Base-by-base conservation (phyloP, 2,888 invertebrate genomes). In the Vanessa cardui region DNA sequence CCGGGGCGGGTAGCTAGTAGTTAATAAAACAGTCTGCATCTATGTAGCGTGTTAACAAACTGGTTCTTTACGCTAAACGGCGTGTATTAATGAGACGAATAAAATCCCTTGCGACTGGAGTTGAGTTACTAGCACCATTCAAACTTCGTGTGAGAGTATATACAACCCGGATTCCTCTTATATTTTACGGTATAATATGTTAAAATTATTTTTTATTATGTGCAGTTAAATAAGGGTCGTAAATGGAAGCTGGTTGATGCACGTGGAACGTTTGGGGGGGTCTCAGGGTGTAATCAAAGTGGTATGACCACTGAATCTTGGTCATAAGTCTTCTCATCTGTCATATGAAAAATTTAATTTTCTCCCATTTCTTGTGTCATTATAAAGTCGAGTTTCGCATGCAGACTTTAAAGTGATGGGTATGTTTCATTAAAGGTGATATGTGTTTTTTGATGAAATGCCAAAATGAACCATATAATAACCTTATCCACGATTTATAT, bases 31-130 rank as follows among this genome's bases (percentile, higher is more conserved):
- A 26, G 54, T 33, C 7, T 54, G 52, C 52, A 16, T 31, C 8
- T 31, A 33, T 54, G 54, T 44, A 64, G 62, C 58, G 49, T 49
- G 45, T 68, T 54, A 62, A 70, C 62, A 68, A 68, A 70, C 62
- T 46, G 59, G 52, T 56, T 47, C 45, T 46, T 68, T 54, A 60
- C 67, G 59, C 45, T 49, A 58, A 54, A 45, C 58, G 68, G 68
- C 70, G 46, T 60, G 56, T 68, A 68, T 68, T 68, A 70, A 70
- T 68, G 68, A 61, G 65, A 65, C 63, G 66, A 60, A 62, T 44
- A 12, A 66, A 70, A 74, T 72, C 70, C 64, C 69, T 7, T 31
- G 54, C 31, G 54, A 54, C 54, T 47, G 18, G 54, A 54, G 31
- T n/a, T 6, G 54, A 54, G n/a, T 54, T 54, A 54, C 54, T 54